Conservation (phyloP, 2,888 invertebrate species). For the Agrilus cyanescens region DNA sequence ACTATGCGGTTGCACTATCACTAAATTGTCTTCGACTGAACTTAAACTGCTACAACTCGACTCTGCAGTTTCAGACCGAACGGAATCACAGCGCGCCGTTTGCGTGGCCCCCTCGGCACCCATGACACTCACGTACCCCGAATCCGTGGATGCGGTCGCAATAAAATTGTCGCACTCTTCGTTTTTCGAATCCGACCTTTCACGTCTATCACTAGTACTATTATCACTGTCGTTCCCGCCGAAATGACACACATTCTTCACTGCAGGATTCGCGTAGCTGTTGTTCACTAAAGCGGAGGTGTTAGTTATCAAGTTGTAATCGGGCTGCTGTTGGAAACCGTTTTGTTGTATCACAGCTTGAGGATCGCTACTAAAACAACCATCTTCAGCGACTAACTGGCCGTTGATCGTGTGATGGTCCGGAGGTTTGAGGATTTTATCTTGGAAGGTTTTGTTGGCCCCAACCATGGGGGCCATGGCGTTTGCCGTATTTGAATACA, state of each 20-base stretch:
- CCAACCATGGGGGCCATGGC: constrained; percentile 29
- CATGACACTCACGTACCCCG: constrained; percentile 30
- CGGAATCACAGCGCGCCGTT: constrained; percentile 42
- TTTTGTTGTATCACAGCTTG: constrained; percentile 30
- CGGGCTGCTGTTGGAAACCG: constrained; percentile 24
- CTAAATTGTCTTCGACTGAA: constrained; percentile 33
- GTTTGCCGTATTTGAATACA: constrained; percentile 24
- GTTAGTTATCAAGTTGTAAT: constrained; percentile 20
- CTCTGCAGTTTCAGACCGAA: constrained; percentile 46
- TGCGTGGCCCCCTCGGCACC: constrained; percentile 28
- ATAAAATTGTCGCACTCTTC: constrained; percentile 27
- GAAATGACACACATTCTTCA: constrained; percentile 15
- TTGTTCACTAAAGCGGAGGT: constrained; percentile 25
- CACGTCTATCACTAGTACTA: constrained; percentile 22
- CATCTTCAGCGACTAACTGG: constrained; percentile 15
- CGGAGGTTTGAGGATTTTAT: constrained; percentile 20
- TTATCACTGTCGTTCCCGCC: constrained; percentile 20
- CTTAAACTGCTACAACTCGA: constrained; percentile 44
- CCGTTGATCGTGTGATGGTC: constrained; percentile 20
- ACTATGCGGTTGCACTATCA: constrained; percentile 24
- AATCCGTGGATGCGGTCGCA: constrained; percentile 13
- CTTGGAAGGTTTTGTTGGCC: constrained; percentile 21
- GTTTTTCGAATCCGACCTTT: constrained; percentile 18
- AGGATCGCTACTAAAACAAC: constrained; percentile 14
- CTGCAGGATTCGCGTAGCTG: constrained; percentile 12